Base-by-base conservation (phyloP, 1,140 invertebrate genomes). In the Neodiprion pinetum region DNA sequence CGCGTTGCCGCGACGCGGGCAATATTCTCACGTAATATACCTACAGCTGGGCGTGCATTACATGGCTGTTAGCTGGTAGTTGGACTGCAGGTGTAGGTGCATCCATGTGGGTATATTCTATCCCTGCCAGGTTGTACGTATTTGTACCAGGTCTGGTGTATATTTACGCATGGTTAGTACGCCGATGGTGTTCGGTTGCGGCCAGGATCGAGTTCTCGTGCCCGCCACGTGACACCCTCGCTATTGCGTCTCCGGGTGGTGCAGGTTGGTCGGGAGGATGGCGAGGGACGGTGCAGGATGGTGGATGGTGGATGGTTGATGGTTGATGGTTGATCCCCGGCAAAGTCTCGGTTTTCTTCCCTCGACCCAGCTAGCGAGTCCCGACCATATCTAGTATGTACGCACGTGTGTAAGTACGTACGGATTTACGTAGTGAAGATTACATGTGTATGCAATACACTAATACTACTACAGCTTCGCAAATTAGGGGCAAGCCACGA, bases 191-290 rank as follows among this genome's bases (percentile, higher is more conserved):
- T 53, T 53, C n/a, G 50, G 50, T 53, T 53, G 50, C 50, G 50
- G 50, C 50, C 10, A 53, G 50, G 50, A 53, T 53, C 50, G 50
- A 14, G 50, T 53, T 53, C 50, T 53, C n/a, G 50, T 53, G 50
- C 50, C 50, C 50, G 50, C 50, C 50, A 53, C 50, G 50, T 53
- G 50, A 53, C 50, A 53, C 50, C 50, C 50, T 53, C 50, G 50
- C 50, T 53, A 53, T 53, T 53, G 50, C 50, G 50, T 53, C 50
- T 53, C 50, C 50, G 50, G 50, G 50, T 53, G 50, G 10, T 53
- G 50, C 50, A 53, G 50, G 14, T 53, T 10, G 50, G 10, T 10
- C 50, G 50, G 17, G 17, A 17, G 17, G 17, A 17, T 17, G 17
- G 17, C 17, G 17, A 17, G 17, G 17, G 17, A 17, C 17, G 17